These are phyloP conservation scores for Phyllotreta cruciferae DNA, from an alignment of 2,888 invertebrate species.

Conservation along the genomic window DNA sequence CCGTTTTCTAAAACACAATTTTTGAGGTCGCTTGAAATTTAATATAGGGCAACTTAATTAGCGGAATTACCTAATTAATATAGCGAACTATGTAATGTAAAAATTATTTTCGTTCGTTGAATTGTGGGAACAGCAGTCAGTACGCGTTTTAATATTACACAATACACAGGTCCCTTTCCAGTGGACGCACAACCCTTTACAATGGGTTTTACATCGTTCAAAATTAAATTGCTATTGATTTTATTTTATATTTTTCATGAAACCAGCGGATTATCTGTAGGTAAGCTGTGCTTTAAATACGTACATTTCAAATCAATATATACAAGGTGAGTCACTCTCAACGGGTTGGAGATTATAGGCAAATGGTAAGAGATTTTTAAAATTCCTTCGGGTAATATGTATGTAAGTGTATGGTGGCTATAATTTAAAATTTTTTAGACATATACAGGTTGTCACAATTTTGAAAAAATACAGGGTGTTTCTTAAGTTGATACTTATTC, in stretches of 20 bases:
- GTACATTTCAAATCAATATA: not conserved
- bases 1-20: not conserved
- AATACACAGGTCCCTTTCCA: not conserved
- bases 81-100: not conserved
- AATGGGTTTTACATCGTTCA: constrained; percentile 4
- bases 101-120: constrained; percentile 6
- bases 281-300: constrained; percentile 12
- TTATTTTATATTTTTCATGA: constrained; percentile 7
- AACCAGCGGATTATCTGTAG: constrained; percentile 17
- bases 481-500: too few species aligned
- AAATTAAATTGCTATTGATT: constrained; percentile 4
- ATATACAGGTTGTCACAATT: too few species aligned
- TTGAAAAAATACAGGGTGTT: too few species aligned
- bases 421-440: too few species aligned
- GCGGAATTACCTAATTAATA: constrained; percentile 9
- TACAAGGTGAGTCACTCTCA: too few species aligned
- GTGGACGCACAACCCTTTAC: not conserved
- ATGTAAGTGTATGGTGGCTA: too few species aligned
- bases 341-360: too few species aligned
- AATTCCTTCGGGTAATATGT: too few species aligned
- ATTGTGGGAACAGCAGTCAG: constrained; percentile 1
- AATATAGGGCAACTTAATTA: not conserved
- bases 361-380: too few species aligned
- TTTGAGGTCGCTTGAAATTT: not conserved
- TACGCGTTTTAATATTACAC: not conserved